Evolutionary conservation across 2,797 vertebrate genomes (phyloP).

Genomic region (Rhinatrema bivittatum): DNA sequence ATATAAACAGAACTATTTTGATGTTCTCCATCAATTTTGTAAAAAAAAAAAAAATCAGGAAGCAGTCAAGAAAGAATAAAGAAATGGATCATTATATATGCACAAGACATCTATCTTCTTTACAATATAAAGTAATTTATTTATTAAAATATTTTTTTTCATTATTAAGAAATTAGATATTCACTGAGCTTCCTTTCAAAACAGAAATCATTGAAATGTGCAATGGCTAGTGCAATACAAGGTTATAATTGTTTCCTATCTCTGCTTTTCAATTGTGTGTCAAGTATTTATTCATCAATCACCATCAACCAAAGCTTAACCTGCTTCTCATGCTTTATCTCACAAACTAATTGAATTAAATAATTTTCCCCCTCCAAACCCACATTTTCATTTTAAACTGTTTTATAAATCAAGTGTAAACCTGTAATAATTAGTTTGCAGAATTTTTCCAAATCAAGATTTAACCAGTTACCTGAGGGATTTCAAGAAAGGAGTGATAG

Average conservation of each 20-base stretch:
- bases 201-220: constrained; percentile 37
- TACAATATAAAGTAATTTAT: constrained; percentile 59
- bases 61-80: constrained; percentile 46
- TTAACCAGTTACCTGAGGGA: too few species aligned
- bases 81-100: constrained; percentile 51
- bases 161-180: constrained; percentile 60
- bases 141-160: constrained; percentile 65
- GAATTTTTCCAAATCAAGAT: too few species aligned
- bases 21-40: constrained; percentile 71
- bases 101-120: constrained; percentile 61
- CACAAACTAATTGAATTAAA: too few species aligned
- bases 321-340: too few species aligned
- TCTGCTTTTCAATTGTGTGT: constrained; percentile 35
- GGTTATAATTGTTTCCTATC: constrained; percentile 31
- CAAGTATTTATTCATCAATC: constrained; percentile 39
- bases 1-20: constrained; percentile 90
- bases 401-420: too few species aligned
- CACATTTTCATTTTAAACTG: too few species aligned
- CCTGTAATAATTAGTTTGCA: too few species aligned
- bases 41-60: constrained; percentile 58
- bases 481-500: too few species aligned
- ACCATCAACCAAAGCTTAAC: too few species aligned
- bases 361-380: too few species aligned
- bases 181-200: constrained; percentile 41
- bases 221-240: constrained; percentile 31